Evolutionary conservation across 2,888 invertebrate species (phyloP), one percentile per base, ranked within the genome.

Genomic region (Hypercompe scribonia): DNA sequence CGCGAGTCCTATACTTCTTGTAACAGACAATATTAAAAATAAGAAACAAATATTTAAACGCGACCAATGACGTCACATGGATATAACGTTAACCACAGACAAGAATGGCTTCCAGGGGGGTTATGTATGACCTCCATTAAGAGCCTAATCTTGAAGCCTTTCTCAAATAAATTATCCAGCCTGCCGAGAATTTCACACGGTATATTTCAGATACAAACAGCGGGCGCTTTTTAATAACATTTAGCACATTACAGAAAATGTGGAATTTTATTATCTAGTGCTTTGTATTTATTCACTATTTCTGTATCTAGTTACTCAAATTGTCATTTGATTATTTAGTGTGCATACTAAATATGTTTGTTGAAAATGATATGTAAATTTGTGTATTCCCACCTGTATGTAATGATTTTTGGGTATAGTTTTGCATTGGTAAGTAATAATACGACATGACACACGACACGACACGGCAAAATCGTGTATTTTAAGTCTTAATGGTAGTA

Each of bases 91-190:
- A 78, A 80, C 84, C 85, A 72, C 80, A 67, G 71, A 72, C 76
- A 74, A 76, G 79, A 74, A 78, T 81, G 71, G 81, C 85, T 82
- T 83, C 82, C 82, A 81, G 80, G 80, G 73, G 92, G 78, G 92
- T 94, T 88, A 93, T 89, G 89, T 93, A 94, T 91, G 88, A 87
- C 89, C 85, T 85, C 90, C 90, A 92, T 93, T 93, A 93, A 85
- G 87, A 85, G 88, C 89, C 90, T 93, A 94, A 94, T 93, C 93
- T 92, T 89, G 85, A 90, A 92, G 90, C 92, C 91, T 90, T 91
- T 89, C 90, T 89, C 88, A 90, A 89, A 90, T 92, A 92, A 92
- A 92, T 93, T 93, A 93, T 91, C 88, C 87, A 83, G 87, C 86
- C 84, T 80, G 81, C 78, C 80, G 84, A 78, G 85, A 89, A 90